Evolutionary conservation across 2,888 invertebrate genomes (phyloP), one percentile per base, ranked within the genome.

Genomic region (Yponomeuta evonymella): DNA sequence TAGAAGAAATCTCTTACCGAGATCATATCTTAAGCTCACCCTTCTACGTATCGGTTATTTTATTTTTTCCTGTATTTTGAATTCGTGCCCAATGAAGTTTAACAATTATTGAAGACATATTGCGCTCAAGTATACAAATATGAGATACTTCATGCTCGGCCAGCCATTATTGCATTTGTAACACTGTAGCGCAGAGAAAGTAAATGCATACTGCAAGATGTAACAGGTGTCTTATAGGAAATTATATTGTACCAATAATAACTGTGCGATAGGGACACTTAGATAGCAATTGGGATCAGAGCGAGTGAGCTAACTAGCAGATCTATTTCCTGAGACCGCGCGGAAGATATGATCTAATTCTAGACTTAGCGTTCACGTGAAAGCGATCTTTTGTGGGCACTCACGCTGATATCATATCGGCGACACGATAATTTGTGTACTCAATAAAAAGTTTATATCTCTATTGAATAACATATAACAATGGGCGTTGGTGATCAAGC

Each of bases 271-370:
- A 77, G 75, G 77, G 79, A 77, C 70, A 74, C 74, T 63, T 70
- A 65, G 73, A 80, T 79, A 76, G 74, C 74, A 74, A 74, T 73
- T 73, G 23, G 72, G 72, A 58, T 70, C 72, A 64, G 76, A 73
- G 76, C 72, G 79, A 81, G 76, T 74, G 80, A 79, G 82, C 82
- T 72, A 69, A 72, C 72, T 73, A 75, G 75, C 70, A 71, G 72
- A 67, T 75, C 71, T 62, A 79, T 83, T 87, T 86, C 84, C 84
- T 85, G 33, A 11, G 63, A 76, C 79, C 75, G 76, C 75, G 80
- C 86, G 85, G 84, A 86, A 78, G 76, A 74, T 76, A 74, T 84
- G 81, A 84, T 85, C 83, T 81, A 77, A 84, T 85, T 84, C 83
- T 80, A 84, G 81, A 77, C 77, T 77, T 79, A 78, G 78, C 74